Conservation (phyloP, 2,113 vertebrate genomes). For the Datnioides undecimradiatus region DNA sequence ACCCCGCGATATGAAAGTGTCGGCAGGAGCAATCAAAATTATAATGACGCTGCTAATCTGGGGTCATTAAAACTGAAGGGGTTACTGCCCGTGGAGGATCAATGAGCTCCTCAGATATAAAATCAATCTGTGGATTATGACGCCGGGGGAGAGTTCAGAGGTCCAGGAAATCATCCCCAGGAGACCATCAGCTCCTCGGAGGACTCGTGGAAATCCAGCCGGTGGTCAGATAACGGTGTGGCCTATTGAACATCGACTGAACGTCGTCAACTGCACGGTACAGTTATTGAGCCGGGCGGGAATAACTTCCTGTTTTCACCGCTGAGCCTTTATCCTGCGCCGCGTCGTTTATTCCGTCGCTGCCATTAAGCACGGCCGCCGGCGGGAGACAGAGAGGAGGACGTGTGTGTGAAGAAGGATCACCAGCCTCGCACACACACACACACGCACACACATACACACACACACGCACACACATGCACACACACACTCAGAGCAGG, state of each 20-base stretch:
- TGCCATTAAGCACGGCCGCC: not conserved
- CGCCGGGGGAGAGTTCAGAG: not conserved
- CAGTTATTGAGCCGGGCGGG: not conserved
- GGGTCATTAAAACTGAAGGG: not conserved
- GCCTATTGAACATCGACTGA: not conserved
- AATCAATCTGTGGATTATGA: not conserved
- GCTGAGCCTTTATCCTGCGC: no score
- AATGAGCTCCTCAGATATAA: not conserved
- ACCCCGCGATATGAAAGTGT: not conserved
- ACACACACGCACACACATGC: not conserved
- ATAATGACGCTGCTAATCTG: no score
- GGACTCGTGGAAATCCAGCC: not conserved
- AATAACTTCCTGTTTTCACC: no score
- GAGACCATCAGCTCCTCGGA: not conserved
- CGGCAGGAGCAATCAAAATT: not conserved
- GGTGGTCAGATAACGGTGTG: not conserved
- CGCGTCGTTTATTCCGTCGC: no score
- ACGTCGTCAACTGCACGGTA: not conserved
- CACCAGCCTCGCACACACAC: not conserved
- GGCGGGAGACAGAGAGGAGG: not conserved
- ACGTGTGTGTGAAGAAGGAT: not conserved
- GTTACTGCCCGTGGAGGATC: not conserved
- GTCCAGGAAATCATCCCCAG: not conserved
- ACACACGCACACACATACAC: constrained; percentile 11
- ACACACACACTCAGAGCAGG: constrained; percentile 16